A percentile compares a stretch with the other conserved stretches of the same genome.
phyloP scores from a whole-genome alignment of 2,888 invertebrate genomes.

The Acanthosepion esculentum region DNA sequence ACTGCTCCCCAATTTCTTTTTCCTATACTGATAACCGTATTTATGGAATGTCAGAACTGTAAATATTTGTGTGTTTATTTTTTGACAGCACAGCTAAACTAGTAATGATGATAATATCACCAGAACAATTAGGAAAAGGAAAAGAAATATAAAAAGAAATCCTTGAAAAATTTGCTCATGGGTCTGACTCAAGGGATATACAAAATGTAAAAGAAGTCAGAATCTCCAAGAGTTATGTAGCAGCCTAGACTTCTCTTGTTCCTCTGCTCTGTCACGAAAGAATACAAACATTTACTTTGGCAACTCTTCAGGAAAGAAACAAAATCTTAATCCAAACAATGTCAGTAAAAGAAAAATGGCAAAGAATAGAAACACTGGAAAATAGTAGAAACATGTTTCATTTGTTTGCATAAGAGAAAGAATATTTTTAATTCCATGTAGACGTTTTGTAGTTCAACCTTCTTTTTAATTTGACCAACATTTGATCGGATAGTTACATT shows the following conservation, averaged over 20 bases:
- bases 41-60: no score
- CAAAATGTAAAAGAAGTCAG: not conserved
- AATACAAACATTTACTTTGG: constrained; percentile 33
- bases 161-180: no score
- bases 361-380: not conserved
- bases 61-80: no score
- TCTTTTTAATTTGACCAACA: no score
- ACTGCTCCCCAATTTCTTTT: no score
- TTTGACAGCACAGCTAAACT: no score
- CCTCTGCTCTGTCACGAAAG: not conserved
- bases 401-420: not conserved
- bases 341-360: not conserved
- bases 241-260: not conserved
- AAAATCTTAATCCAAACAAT: constrained; percentile 8
- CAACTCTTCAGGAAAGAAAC: not conserved
- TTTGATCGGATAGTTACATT: no score
- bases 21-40: no score
- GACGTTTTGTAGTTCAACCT: no score
- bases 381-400: not conserved
- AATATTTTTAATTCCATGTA: not conserved
- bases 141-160: no score
- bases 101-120: no score
- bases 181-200: not conserved
- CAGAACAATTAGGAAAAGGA: no score
- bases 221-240: not conserved